phyloP scores from a whole-genome alignment of 2,797 vertebrate species.

The Alosa sapidissima region DNA sequence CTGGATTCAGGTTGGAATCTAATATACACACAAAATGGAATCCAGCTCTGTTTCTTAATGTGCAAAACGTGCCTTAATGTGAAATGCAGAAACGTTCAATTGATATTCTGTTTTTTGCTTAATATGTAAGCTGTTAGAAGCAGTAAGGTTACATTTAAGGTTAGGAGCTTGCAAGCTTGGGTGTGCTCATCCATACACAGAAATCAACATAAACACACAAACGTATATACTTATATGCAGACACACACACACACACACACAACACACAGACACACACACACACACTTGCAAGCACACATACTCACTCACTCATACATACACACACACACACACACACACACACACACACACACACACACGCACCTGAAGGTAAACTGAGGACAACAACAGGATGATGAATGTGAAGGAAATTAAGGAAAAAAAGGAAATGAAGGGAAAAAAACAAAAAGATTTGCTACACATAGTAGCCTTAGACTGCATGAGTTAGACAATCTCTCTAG shows the following conservation, averaged over 20 bases:
- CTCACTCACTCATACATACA: not conserved
- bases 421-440: not conserved
- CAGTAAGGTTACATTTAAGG: not conserved
- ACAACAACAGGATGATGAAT: not conserved
- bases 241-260: not conserved
- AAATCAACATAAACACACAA: not conserved
- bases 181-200: too few relatives aligned
- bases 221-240: not conserved
- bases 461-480: not conserved
- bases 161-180: too few relatives aligned
- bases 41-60: conserved; percentile 56
- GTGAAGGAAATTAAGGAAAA: not conserved
- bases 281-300: not conserved
- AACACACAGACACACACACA: not conserved
- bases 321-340: not conserved
- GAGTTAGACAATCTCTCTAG: not conserved
- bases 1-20: conserved; percentile 72
- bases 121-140: not conserved
- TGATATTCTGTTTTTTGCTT: not conserved
- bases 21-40: conserved; percentile 63
- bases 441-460: not conserved
- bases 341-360: not conserved
- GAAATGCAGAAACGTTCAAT: conserved; percentile 49
- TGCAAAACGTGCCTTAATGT: conserved; percentile 62
- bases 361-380: not conserved